Conservation (phyloP, 2,113 vertebrate species). For the Gymnogyps californianus region DNA sequence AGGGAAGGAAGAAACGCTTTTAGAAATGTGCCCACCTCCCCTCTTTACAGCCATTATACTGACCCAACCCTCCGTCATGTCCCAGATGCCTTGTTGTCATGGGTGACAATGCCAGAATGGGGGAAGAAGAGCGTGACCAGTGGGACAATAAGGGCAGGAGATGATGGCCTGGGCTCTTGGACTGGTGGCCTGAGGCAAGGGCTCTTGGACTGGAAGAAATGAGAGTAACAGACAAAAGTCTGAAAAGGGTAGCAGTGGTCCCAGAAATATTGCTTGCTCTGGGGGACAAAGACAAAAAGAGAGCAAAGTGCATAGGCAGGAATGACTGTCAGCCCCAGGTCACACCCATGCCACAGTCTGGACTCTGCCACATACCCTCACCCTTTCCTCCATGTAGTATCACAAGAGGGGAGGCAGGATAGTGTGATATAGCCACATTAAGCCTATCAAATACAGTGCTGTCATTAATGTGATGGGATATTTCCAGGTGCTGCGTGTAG, state of each 20-base stretch:
- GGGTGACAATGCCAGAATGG: background rate
- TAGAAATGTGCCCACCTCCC: background rate
- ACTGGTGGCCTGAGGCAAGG: background rate
- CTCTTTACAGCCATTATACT: background rate
- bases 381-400: background rate
- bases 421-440: background rate
- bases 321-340: background rate
- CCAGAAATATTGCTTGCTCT: background rate
- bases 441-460: background rate
- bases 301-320: background rate
- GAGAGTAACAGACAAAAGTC: background rate
- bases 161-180: background rate
- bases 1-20: background rate
- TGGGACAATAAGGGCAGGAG: background rate
- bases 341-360: background rate
- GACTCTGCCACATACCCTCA: background rate
- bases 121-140: background rate
- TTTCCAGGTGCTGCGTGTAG: background rate
- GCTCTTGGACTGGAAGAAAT: background rate
- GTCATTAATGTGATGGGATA: background rate
- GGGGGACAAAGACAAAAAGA: background rate
- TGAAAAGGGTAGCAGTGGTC: background rate
- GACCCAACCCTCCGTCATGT: background rate
- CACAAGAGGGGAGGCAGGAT: background rate
- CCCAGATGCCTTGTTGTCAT: background rate